Evolutionary conservation across 1,140 invertebrate genomes (phyloP), one percentile per base, ranked within the genome.

Genomic region (Idris sp.): DNA sequence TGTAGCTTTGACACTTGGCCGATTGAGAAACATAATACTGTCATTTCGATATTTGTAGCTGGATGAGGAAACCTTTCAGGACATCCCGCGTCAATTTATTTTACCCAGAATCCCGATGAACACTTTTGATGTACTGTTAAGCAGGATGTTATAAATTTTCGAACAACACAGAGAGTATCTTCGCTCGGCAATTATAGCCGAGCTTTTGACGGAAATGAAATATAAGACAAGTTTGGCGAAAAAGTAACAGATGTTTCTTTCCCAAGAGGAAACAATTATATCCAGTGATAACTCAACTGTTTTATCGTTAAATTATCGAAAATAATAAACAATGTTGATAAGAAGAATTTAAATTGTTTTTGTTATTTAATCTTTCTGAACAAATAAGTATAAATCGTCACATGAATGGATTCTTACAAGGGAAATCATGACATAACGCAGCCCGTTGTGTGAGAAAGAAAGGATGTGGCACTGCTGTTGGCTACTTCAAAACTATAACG

Each of bases 281-380:
- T 22, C 6, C 3, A 2, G 2, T 22, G 19, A 6, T 6, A 22
- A 22, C 19, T 2, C 19, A 22, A 22, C 6, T 6, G 6, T 22
- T 22, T 2, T 22, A 6, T 22, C 2, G 6, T 22, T 4, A 22
- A 22, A 22, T 22, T 22, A 22, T 22, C 19, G 19, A 6, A 6
- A 22, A 22, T n/a, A n/a, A n/a, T n/a, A n/a, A n/a, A n/a, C n/a
- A n/a, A n/a, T n/a, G n/a, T n/a, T n/a, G n/a, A n/a, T n/a, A n/a
- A n/a, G n/a, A n/a, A n/a, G n/a, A n/a, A n/a, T n/a, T 79, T 67
- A 68, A 80, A 69, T 49, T 77, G 72, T 77, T 81, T 71, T 82
- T 78, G 79, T 81, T 83, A 81, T 83, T 83, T 83, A 81, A n/a
- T n/a, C n/a, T n/a, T n/a, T n/a, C n/a, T n/a, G n/a, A n/a, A n/a